Evolutionary conservation across 2,888 invertebrate species (phyloP), one percentile per base, ranked within the genome.

Genomic region (Arctia plantaginis): DNA sequence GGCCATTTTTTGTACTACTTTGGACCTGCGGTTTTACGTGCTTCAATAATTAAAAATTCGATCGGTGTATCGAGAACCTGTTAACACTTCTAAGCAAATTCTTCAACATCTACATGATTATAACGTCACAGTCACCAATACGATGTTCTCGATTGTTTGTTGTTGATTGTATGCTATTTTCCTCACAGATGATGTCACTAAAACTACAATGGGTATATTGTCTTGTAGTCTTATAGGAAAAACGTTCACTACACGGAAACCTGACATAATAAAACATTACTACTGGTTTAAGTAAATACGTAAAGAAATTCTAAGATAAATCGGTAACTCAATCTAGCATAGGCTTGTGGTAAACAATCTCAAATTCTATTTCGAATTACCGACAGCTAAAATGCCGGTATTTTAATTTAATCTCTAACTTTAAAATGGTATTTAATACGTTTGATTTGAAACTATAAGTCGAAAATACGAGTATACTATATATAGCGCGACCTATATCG

Each of bases 1-100:
- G 78, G 80, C 39, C 78, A 73, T 59, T 20, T 77, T 33, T 65
- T 35, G 12, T 39, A 35, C 30, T 62, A 62, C 8, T 62, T 30
- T 62, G 13, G 27, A 3, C 4, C 15, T 15, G 13, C 59, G 27
- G n/a, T 55, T 55, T 6, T 18, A 2, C 44, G 18, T 47, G 18
- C 3, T 47, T 47, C 20, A 6, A 20, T 20, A 47, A 47, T n/a
- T n/a, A n/a, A n/a, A n/a, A n/a, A n/a, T n/a, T n/a, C n/a, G n/a
- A n/a, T n/a, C n/a, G n/a, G n/a, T n/a, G n/a, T n/a, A 47, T 20
- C 47, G 1, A 47, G 47, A 47, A 47, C 20, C 0, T 44, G 44
- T 44, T 44, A 1, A 23, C 10, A 10, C 23, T 23, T 51, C 51
- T 51, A 10, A 6, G 51, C 23, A 51, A 51, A 47, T 47, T 51